Evolutionary conservation across 2,113 vertebrate species (phyloP).

Genomic region (Illadopsis cleaveri): DNA sequence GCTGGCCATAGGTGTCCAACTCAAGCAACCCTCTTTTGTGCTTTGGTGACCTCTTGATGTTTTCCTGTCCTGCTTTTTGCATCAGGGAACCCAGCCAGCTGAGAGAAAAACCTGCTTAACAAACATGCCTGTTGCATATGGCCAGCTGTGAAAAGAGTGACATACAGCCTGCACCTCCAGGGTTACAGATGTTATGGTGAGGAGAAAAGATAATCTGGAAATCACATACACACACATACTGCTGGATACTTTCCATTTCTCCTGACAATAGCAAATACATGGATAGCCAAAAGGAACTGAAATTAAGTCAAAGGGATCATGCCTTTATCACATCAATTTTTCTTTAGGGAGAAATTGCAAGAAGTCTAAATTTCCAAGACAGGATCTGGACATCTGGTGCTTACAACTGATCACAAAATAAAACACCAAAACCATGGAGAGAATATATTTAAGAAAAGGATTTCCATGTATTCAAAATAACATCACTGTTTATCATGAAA

Average conservation of each 20-base stretch:
- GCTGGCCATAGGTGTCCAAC: background rate
- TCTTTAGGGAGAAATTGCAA: background rate
- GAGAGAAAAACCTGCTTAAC: background rate
- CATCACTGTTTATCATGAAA: background rate
- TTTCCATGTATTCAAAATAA: background rate
- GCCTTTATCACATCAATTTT: background rate
- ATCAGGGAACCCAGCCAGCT: background rate
- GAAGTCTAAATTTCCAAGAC: background rate
- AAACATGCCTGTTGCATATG: background rate
- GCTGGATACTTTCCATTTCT: background rate
- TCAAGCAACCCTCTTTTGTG: background rate
- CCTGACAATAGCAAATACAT: background rate
- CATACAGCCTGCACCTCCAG: background rate
- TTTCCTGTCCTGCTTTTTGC: background rate
- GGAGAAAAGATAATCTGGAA: background rate
- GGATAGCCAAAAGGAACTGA: background rate
- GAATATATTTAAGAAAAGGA: background rate
- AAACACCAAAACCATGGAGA: background rate
- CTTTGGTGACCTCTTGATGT: background rate
- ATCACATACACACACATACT: background rate
- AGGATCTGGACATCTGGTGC: background rate
- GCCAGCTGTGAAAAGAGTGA: background rate
- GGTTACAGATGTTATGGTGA: background rate
- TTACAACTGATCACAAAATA: rapidly evolving
- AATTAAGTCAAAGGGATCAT: background rate